Conservation (phyloP, 2,888 invertebrate species). For the Scelioninae gen. 1 region DNA sequence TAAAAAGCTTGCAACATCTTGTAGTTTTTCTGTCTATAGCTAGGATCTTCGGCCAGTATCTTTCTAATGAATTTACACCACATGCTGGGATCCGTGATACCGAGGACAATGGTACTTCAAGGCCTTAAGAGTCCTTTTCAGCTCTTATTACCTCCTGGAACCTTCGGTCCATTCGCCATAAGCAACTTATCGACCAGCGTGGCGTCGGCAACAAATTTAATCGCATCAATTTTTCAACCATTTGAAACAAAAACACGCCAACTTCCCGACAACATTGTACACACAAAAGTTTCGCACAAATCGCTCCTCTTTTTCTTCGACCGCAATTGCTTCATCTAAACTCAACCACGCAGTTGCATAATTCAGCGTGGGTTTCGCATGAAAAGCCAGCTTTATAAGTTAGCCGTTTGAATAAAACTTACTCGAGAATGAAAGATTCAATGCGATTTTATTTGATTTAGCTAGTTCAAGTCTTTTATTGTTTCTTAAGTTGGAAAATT, state of each 20-base stretch:
- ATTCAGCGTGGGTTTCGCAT: constrained; percentile 48
- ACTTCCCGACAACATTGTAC: constrained; percentile 41
- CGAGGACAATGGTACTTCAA: constrained; percentile 67
- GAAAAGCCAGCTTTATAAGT: constrained; percentile 47
- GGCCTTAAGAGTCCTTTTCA: constrained; percentile 70
- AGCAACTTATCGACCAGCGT: constrained; percentile 69
- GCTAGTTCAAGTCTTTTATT: not conserved
- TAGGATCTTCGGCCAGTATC: constrained; percentile 55
- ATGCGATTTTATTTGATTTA: constrained; percentile 23
- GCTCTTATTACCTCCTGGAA: constrained; percentile 67
- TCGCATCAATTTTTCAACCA: constrained; percentile 68
- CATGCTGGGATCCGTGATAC: constrained; percentile 66
- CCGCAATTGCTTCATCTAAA: constrained; percentile 63
- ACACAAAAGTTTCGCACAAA: constrained; percentile 55
- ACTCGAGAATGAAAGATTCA: constrained; percentile 25
- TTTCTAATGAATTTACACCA: constrained; percentile 71
- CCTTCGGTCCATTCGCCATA: constrained; percentile 66
- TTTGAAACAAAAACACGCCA: constrained; percentile 66
- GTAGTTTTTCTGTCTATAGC: constrained; percentile 46
- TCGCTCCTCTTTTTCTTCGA: constrained; percentile 42
- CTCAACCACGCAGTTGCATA: constrained; percentile 51
- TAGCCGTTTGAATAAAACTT: constrained; percentile 34
- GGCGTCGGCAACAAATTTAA: constrained; percentile 68
- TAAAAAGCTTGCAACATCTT: constrained; percentile 27
- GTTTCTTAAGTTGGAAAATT: too few species aligned